phyloP scores from a whole-genome alignment of 2,888 invertebrate species.

The Polymixis flavicincta region DNA sequence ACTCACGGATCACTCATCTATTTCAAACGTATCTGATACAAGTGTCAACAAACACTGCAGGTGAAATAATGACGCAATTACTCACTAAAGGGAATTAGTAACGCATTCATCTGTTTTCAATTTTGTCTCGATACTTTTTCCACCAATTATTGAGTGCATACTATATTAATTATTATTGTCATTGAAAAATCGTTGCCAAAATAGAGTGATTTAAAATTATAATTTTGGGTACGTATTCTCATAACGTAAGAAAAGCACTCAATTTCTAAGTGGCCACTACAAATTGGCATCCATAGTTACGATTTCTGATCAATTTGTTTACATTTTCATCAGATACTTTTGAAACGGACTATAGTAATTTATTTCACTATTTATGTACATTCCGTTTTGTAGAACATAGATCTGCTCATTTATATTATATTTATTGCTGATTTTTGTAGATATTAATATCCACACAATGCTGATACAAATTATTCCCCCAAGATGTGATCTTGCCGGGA shows the following conservation, averaged over 20 bases:
- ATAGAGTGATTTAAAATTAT: background rate
- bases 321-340: background rate
- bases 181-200: background rate
- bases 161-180: background rate
- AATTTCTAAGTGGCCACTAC: background rate
- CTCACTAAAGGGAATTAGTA: background rate
- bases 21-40: background rate
- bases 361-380: conserved; percentile 51
- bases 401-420: conserved; percentile 54
- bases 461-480: background rate
- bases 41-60: background rate
- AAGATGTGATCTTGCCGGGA: conserved; percentile 3
- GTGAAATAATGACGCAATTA: background rate
- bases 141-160: background rate
- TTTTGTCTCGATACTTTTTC: background rate
- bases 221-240: background rate
- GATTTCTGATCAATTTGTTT: background rate
- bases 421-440: conserved; percentile 33
- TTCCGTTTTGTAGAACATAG: conserved; percentile 60
- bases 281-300: background rate
- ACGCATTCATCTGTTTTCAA: background rate
- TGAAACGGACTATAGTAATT: conserved; percentile 40
- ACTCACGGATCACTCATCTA: conserved; percentile 25
- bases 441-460: background rate
- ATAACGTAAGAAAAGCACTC: background rate